A percentile compares a stretch with the other conserved stretches of the same genome.
Evolutionary conservation across 2,888 invertebrate species (phyloP).

Genomic region (Trilocha varians): DNA sequence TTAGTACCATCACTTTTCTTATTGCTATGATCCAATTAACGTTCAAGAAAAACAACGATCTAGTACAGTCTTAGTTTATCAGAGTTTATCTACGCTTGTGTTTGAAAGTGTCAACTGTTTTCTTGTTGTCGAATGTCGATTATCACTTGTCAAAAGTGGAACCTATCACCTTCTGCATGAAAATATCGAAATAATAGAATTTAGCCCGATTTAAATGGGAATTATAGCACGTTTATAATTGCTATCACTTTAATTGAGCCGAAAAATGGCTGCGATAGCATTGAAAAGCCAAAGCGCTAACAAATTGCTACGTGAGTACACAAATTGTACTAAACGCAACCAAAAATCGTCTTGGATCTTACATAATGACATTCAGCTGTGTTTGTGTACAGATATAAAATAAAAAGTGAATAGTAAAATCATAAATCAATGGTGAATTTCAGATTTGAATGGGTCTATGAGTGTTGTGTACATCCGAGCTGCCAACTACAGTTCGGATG

Average conservation of each 20-base stretch:
- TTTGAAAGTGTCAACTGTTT: too few species aligned
- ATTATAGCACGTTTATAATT: neutral
- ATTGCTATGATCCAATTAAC: too few species aligned
- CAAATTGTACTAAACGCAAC: slow-evolving; percentile 3
- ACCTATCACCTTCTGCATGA: neutral
- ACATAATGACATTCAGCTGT: slow-evolving; percentile 38
- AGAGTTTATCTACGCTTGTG: too few species aligned
- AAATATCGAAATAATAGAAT: too few species aligned
- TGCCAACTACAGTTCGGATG: slow-evolving; percentile 70
- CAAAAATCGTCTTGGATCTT: slow-evolving; percentile 36
- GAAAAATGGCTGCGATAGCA: slow-evolving; percentile 58
- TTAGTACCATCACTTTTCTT: too few species aligned
- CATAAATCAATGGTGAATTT: slow-evolving; percentile 15
- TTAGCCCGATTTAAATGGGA: neutral
- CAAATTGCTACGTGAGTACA: slow-evolving; percentile 53
- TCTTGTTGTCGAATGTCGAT: neutral
- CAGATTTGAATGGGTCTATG: slow-evolving; percentile 52
- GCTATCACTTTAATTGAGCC: slow-evolving; percentile 20
- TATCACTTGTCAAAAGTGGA: neutral
- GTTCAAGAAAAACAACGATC: too few species aligned
- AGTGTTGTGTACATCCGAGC: slow-evolving; percentile 61
- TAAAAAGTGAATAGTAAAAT: neutral
- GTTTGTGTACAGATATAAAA: neutral
- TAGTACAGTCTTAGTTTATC: too few species aligned
- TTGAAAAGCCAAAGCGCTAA: slow-evolving; percentile 46